phyloP scores from a whole-genome alignment of 1,140 invertebrate genomes.

The Drosophila setifemur region DNA sequence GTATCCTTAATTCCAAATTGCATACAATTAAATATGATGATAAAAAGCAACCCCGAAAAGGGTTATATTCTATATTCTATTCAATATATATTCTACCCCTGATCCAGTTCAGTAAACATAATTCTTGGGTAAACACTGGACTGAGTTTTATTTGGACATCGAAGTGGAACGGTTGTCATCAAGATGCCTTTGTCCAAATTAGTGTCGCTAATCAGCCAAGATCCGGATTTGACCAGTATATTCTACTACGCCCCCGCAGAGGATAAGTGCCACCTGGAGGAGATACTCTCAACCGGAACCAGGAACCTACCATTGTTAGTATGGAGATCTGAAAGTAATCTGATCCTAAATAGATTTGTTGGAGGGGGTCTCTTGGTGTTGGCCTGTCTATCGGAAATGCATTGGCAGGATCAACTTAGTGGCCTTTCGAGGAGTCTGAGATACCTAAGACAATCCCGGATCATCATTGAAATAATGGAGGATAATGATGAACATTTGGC shows the following conservation, averaged over 20 bases:
- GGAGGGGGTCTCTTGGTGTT: conserved; percentile 24
- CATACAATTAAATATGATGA: too few relatives aligned
- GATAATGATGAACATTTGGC: conserved; percentile 2
- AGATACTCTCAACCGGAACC: background rate
- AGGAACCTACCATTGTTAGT: background rate
- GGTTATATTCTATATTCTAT: too few relatives aligned
- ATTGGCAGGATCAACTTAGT: conserved; percentile 17
- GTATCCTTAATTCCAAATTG: too few relatives aligned
- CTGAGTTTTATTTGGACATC: too few relatives aligned
- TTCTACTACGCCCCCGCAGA: conserved; percentile 8
- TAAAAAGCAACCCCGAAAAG: too few relatives aligned
- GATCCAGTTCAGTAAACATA: too few relatives aligned
- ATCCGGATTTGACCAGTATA: background rate
- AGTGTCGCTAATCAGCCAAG: background rate
- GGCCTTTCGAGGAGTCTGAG: conserved; percentile 10
- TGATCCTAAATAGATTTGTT: conserved; percentile 8
- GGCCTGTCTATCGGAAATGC: conserved; percentile 37
- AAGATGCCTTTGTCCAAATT: background rate
- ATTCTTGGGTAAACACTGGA: too few relatives aligned
- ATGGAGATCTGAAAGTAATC: conserved; percentile 14
- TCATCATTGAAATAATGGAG: conserved; percentile 42
- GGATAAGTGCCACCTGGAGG: background rate
- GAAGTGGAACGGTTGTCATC: too few relatives aligned
- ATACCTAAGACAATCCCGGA: conserved; percentile 31
- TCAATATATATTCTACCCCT: too few relatives aligned